Conservation (phyloP, 2,888 invertebrate species). For the Pyrocoelia pectoralis region DNA sequence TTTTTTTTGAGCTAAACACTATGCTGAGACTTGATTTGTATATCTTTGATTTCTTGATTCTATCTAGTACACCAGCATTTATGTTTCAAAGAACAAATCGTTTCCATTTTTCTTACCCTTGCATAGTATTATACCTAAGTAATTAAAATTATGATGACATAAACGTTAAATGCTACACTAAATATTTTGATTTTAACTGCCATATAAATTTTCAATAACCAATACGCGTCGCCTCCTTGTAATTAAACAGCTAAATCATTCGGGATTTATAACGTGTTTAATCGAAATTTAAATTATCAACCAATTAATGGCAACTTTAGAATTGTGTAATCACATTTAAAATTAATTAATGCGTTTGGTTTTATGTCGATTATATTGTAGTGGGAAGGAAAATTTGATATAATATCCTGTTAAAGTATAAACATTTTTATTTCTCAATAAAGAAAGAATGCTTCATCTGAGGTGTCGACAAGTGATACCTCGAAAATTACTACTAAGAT, state of each 20-base stretch:
- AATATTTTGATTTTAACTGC: slow-evolving; percentile 4
- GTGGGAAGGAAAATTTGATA: slow-evolving; percentile 20
- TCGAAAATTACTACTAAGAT: slow-evolving; percentile 38
- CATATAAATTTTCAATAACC: slow-evolving; percentile 9
- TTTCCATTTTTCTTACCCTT: too few species aligned
- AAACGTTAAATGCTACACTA: neutral
- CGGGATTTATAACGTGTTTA: slow-evolving; percentile 3
- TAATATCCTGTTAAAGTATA: slow-evolving; percentile 33
- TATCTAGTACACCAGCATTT: too few species aligned
- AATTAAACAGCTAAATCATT: slow-evolving; percentile 10
- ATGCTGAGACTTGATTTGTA: too few species aligned
- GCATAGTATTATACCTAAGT: too few species aligned
- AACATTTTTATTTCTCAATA: slow-evolving; percentile 37
- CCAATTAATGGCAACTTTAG: neutral
- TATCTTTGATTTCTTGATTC: too few species aligned
- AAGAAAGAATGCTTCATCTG: slow-evolving; percentile 36
- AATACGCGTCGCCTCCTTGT: slow-evolving; percentile 2
- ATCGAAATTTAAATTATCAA: slow-evolving; percentile 7
- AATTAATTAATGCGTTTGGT: slow-evolving; percentile 1
- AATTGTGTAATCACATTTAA: neutral
- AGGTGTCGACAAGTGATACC: slow-evolving; percentile 36
- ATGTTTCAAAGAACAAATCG: too few species aligned
- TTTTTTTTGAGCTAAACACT: too few species aligned
- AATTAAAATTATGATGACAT: too few species aligned
- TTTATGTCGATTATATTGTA: slow-evolving; percentile 10